Evolutionary conservation across 2,797 vertebrate genomes (phyloP).

Genomic region (Chaunax sp.): DNA sequence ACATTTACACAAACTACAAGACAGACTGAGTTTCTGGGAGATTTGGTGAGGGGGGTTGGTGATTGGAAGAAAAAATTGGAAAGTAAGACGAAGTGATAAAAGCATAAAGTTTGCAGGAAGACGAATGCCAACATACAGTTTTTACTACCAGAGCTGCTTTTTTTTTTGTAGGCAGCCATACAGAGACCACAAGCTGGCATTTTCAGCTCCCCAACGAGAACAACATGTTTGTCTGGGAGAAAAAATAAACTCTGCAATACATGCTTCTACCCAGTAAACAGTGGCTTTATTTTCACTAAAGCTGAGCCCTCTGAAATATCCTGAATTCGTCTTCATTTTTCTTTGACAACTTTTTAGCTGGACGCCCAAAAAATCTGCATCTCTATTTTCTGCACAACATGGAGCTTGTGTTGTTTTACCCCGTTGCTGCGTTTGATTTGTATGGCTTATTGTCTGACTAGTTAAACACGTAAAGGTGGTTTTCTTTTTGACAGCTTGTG

Average conservation of each 20-base stretch:
- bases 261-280: constrained; percentile 63
- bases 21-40: constrained; percentile 18
- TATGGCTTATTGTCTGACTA: constrained; percentile 49
- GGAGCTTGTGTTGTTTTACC: constrained; percentile 40
- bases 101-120: constrained; percentile 34
- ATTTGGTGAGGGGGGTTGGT: background rate
- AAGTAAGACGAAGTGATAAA: constrained; percentile 29
- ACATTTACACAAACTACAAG: constrained; percentile 25
- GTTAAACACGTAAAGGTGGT: constrained; percentile 52
- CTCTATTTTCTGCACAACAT: constrained; percentile 53
- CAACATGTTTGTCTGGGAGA: constrained; percentile 75
- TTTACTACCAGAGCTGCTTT: constrained; percentile 60
- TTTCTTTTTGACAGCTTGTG: constrained; percentile 52
- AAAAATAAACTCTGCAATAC: constrained; percentile 57
- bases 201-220: constrained; percentile 66
- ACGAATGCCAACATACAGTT: constrained; percentile 50
- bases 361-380: constrained; percentile 46
- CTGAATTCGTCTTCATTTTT: constrained; percentile 29
- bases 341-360: constrained; percentile 32
- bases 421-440: constrained; percentile 58
- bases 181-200: constrained; percentile 67
- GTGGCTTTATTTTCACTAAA: constrained; percentile 49
- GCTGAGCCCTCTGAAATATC: constrained; percentile 36
- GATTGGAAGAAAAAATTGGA: constrained; percentile 24
- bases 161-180: constrained; percentile 55